These are phyloP conservation scores for Leptinotarsa rubiginosa DNA, from an alignment of 2,888 invertebrate genomes.

Conservation along the genomic window DNA sequence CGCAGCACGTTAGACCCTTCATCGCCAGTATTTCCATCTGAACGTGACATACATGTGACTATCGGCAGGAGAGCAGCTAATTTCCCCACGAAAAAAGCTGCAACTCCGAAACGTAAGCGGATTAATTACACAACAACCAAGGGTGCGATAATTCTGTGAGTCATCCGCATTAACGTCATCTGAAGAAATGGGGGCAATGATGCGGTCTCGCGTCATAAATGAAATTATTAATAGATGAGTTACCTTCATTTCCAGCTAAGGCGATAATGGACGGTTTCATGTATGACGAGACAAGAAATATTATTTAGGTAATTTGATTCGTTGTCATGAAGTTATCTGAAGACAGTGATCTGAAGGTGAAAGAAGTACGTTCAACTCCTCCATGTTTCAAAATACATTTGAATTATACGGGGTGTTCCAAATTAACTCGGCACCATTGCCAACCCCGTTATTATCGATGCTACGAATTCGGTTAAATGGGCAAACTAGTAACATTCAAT, in stretches of 20 bases:
- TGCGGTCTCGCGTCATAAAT: slow-evolving; percentile 59
- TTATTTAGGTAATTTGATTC: no score
- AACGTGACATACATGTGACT: slow-evolving; percentile 14
- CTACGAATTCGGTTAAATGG: no score
- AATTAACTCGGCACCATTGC: no score
- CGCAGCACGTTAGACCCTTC: background rate
- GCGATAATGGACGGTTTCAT: background rate
- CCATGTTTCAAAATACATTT: no score
- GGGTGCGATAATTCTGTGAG: slow-evolving; percentile 62
- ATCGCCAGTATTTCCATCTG: background rate
- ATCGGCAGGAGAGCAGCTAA: slow-evolving; percentile 14
- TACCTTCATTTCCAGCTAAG: slow-evolving; percentile 48
- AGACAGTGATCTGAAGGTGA: no score
- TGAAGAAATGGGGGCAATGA: slow-evolving; percentile 61
- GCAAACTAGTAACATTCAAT: no score
- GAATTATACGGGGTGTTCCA: no score
- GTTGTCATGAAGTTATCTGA: no score
- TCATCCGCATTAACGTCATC: slow-evolving; percentile 59
- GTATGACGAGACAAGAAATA: no score
- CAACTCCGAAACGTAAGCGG: slow-evolving; percentile 57
- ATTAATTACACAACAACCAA: slow-evolving; percentile 59
- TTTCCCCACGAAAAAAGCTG: slow-evolving; percentile 50
- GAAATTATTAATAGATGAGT: slow-evolving; percentile 61
- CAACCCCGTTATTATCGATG: no score
- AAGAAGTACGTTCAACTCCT: no score